A percentile compares a stretch with the other conserved stretches of the same genome.
Conservation (phyloP, 2,113 vertebrate genomes). For the Seriola rivoliana region DNA sequence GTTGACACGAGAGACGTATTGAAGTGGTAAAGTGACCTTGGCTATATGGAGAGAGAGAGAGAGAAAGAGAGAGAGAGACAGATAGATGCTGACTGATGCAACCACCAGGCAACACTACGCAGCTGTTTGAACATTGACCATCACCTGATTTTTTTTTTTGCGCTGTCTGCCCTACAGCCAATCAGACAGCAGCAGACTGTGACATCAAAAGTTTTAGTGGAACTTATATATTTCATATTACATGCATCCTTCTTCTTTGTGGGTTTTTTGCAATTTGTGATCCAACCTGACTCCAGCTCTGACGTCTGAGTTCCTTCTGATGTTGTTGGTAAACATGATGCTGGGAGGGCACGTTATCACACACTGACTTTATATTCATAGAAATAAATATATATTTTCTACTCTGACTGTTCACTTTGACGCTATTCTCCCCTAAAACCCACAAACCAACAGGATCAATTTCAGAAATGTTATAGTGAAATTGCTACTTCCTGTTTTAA, state of each 20-base stretch:
- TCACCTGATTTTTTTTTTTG: conserved; percentile 13
- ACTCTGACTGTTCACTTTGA: too few species aligned
- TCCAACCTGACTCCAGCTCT: too few species aligned
- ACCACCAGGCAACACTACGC: conserved; percentile 38
- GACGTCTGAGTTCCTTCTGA: too few species aligned
- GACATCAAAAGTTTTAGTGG: not conserved
- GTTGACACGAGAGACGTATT: conserved; percentile 32
- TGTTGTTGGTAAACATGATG: too few species aligned
- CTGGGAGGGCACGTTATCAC: too few species aligned
- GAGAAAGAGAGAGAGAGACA: conserved; percentile 32
- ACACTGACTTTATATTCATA: too few species aligned
- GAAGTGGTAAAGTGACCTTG: conserved; percentile 64
- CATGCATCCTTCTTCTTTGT: not conserved
- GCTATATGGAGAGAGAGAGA: conserved; percentile 17
- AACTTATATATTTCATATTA: not conserved
- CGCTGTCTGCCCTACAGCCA: not conserved
- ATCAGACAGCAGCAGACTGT: not conserved
- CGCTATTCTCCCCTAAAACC: too few species aligned
- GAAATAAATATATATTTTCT: too few species aligned
- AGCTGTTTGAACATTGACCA: not conserved
- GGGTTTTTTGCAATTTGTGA: too few species aligned
- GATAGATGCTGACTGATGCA: conserved; percentile 61
- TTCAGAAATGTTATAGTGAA: too few species aligned
- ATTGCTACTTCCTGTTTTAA: too few species aligned
- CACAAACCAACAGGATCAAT: too few species aligned